These are phyloP conservation scores for Cordilura impudica DNA, from an alignment of 2,888 invertebrate genomes.

Conservation along the genomic window DNA sequence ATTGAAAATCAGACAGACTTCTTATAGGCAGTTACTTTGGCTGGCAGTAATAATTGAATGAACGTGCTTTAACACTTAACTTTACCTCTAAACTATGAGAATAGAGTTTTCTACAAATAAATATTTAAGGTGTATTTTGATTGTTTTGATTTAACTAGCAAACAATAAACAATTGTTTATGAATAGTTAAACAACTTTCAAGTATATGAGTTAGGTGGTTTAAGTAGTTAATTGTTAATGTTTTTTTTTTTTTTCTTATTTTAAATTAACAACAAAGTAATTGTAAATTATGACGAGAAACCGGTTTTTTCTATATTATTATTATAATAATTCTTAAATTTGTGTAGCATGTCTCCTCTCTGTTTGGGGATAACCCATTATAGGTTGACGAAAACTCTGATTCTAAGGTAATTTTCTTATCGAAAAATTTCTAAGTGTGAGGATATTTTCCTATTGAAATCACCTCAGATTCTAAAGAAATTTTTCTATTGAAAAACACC, in stretches of 20 bases:
- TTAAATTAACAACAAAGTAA: conserved; percentile 29
- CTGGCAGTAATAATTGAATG: background rate
- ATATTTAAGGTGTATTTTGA: background rate
- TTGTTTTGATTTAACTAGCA: conserved; percentile 17
- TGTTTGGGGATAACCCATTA: background rate
- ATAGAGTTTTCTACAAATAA: conserved; percentile 3
- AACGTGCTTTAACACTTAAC: background rate
- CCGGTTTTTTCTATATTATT: conserved; percentile 50
- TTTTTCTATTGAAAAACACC: too few species aligned
- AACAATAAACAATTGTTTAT: conserved; percentile 13
- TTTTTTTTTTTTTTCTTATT: conserved; percentile 30
- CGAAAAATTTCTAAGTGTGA: too few species aligned
- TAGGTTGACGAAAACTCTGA: too few species aligned
- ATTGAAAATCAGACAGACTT: background rate
- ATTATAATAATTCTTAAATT: conserved; percentile 11
- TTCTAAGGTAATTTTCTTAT: too few species aligned
- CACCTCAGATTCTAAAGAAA: too few species aligned
- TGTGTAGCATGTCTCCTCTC: background rate
- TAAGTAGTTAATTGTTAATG: background rate
- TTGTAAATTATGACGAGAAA: conserved; percentile 38
- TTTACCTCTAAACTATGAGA: background rate
- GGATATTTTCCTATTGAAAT: too few species aligned
- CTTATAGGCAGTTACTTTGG: background rate
- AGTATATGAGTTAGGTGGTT: conserved; percentile 19
- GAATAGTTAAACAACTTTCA: conserved; percentile 31